Conservation (phyloP, 2,797 vertebrate species). For the Salarias fasciatus region DNA sequence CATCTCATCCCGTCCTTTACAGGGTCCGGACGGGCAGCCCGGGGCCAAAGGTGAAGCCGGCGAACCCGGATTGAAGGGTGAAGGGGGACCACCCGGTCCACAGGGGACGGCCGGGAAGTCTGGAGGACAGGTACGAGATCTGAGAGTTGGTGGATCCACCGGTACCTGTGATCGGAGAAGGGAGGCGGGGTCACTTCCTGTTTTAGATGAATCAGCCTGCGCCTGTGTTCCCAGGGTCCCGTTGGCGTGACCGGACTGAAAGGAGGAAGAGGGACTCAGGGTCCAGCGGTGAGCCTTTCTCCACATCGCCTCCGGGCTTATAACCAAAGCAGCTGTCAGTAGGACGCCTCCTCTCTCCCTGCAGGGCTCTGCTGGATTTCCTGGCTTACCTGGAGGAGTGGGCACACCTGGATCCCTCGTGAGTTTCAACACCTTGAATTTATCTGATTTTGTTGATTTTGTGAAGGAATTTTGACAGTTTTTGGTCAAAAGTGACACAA, state of each 20-base stretch:
- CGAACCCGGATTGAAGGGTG: slow-evolving; percentile 91
- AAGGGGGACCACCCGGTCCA: slow-evolving; percentile 90
- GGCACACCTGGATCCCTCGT: slow-evolving; percentile 89
- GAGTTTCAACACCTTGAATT: slow-evolving; percentile 68
- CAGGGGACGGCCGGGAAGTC: slow-evolving; percentile 91
- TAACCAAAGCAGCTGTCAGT: not conserved
- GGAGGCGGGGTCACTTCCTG: not conserved
- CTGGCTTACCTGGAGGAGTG: slow-evolving; percentile 93
- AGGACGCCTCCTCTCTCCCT: not conserved
- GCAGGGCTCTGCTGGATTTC: slow-evolving; percentile 95
- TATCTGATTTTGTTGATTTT: too few species aligned
- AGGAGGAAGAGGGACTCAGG: slow-evolving; percentile 95
- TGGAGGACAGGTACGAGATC: slow-evolving; percentile 85
- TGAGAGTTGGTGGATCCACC: too few species aligned
- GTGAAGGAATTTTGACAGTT: too few species aligned
- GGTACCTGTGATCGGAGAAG: too few species aligned
- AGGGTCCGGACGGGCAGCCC: slow-evolving; percentile 94
- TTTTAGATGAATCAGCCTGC: not conserved
- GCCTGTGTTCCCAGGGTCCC: slow-evolving; percentile 83
- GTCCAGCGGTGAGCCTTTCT: slow-evolving; percentile 87
- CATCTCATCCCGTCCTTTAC: not conserved
- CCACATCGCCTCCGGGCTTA: not conserved
- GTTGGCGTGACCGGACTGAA: slow-evolving; percentile 92
- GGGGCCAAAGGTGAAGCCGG: slow-evolving; percentile 94
- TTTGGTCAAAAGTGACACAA: too few species aligned